These are phyloP conservation scores for Xiphophorus hellerii DNA, from an alignment of 2,113 vertebrate species.

Conservation along the genomic window DNA sequence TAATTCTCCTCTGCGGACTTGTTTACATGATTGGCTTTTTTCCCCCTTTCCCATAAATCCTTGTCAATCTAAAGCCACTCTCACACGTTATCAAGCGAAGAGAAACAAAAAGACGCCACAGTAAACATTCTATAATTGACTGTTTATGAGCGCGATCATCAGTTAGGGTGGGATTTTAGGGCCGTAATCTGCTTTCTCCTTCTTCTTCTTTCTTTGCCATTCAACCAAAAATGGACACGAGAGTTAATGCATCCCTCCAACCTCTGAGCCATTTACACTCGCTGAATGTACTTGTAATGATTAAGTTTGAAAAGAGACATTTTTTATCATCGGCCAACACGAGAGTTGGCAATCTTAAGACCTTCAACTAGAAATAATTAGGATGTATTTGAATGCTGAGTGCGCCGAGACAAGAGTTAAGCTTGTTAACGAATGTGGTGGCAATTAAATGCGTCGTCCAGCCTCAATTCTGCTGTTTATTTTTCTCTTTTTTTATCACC, in stretches of 20 bases:
- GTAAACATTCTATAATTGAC: slow-evolving; percentile 85
- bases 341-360: slow-evolving; percentile 82
- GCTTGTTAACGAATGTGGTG: slow-evolving; percentile 80
- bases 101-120: slow-evolving; percentile 71
- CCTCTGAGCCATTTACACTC: slow-evolving; percentile 77
- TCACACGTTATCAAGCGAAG: slow-evolving; percentile 77
- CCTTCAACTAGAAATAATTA: slow-evolving; percentile 84
- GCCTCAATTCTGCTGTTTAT: slow-evolving; percentile 55
- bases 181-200: slow-evolving; percentile 81
- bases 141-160: slow-evolving; percentile 81
- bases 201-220: slow-evolving; percentile 67
- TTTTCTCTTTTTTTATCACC: slow-evolving; percentile 75
- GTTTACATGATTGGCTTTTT: slow-evolving; percentile 77
- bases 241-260: slow-evolving; percentile 78
- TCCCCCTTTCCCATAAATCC: slow-evolving; percentile 74
- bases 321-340: slow-evolving; percentile 82
- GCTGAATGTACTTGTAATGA: slow-evolving; percentile 80
- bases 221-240: slow-evolving; percentile 70
- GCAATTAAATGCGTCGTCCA: slow-evolving; percentile 79
- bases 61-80: slow-evolving; percentile 79
- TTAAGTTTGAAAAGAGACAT: slow-evolving; percentile 81
- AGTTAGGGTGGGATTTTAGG: slow-evolving; percentile 78
- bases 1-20: slow-evolving; percentile 72
- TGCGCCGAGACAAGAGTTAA: slow-evolving; percentile 76
- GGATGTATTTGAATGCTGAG: slow-evolving; percentile 84